Conservation (phyloP, 2,888 invertebrate genomes). For the Lordiphosa andalusiaca region DNA sequence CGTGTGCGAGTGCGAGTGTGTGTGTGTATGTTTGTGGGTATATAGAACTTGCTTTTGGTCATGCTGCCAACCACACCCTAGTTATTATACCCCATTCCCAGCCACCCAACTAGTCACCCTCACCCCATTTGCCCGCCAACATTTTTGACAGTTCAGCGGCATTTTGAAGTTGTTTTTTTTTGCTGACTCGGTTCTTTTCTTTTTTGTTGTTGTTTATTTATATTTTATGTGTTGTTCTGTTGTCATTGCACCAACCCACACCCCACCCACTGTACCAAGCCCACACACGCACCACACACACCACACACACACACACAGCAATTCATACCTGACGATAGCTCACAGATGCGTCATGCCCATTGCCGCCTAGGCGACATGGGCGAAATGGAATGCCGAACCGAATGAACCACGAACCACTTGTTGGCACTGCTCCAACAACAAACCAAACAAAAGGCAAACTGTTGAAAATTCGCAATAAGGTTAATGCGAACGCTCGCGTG, state of each 20-base stretch:
- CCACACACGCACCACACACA: conserved; percentile 8
- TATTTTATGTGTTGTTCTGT: conserved; percentile 26
- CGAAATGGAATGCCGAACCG: conserved; percentile 29
- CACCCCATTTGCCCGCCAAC: conserved; percentile 5
- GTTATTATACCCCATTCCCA: background rate
- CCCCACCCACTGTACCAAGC: background rate
- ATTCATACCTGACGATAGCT: conserved; percentile 12
- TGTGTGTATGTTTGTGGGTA: conserved; percentile 14
- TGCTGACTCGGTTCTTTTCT: conserved; percentile 2
- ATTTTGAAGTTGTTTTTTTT: conserved; percentile 47
- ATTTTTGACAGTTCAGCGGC: conserved; percentile 39
- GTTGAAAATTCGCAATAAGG: conserved; percentile 20
- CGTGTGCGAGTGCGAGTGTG: conserved; percentile 7
- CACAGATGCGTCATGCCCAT: conserved; percentile 11
- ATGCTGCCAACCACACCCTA: conserved; percentile 5
- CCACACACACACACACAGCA: conserved; percentile 10
- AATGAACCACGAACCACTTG: conserved; percentile 60
- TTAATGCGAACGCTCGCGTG: conserved; percentile 14
- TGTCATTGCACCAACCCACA: conserved; percentile 12
- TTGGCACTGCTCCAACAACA: conserved; percentile 64
- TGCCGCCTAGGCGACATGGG: conserved; percentile 5
- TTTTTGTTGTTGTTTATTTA: conserved; percentile 38
- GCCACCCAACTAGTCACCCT: background rate
- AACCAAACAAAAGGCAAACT: conserved; percentile 24
- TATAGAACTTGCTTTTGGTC: conserved; percentile 35